Conservation (phyloP, 2,113 vertebrate species). For the Ahaetulla prasina region DNA sequence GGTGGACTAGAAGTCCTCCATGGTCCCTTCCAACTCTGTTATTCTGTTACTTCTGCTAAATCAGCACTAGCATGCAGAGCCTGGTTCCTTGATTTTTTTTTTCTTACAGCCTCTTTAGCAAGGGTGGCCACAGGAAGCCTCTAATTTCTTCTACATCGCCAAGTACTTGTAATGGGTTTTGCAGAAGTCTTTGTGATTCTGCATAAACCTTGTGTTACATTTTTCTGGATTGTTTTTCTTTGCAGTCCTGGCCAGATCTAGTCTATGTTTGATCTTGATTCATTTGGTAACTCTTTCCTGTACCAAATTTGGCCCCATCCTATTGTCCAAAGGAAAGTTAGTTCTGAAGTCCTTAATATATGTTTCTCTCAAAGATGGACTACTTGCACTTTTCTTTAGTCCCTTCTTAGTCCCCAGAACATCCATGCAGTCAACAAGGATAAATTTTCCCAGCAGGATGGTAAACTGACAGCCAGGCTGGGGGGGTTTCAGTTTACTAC, state of each 20-base stretch:
- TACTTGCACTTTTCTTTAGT: background rate
- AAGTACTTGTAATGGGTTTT: background rate
- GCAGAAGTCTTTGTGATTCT: background rate
- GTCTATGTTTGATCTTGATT: background rate
- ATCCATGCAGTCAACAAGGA: background rate
- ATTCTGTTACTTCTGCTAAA: background rate
- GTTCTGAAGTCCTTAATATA: background rate
- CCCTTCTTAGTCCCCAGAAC: background rate
- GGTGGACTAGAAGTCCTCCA: background rate
- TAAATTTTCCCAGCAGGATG: background rate
- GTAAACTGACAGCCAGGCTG: background rate
- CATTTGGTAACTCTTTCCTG: background rate
- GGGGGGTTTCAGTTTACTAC: background rate
- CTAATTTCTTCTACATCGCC: background rate
- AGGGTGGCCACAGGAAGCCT: background rate
- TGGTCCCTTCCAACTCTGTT: background rate
- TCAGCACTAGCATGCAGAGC: background rate
- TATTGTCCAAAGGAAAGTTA: background rate
- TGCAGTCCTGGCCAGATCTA: background rate
- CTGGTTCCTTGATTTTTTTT: background rate
- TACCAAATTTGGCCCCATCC: background rate
- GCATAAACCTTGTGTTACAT: background rate
- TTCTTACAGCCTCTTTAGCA: background rate
- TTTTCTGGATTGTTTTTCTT: background rate
- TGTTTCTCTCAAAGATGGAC: background rate